phyloP scores from a whole-genome alignment of 2,888 invertebrate species.

The Mythimna albipuncta region DNA sequence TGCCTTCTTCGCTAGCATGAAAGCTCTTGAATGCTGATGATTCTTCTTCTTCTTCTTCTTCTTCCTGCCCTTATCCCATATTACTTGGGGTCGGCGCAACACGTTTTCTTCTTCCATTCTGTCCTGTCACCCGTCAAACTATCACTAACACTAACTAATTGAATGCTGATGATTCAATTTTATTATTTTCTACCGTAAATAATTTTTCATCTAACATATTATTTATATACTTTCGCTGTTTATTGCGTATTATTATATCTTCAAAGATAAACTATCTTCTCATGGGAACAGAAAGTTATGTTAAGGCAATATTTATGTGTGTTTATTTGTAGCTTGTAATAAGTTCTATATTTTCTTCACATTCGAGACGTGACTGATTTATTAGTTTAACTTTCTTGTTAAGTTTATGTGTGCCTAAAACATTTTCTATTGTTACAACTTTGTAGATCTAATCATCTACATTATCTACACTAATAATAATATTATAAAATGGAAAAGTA shows the following conservation, averaged over 20 bases:
- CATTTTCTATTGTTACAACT: slow-evolving; percentile 2
- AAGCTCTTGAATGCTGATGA: too few species aligned
- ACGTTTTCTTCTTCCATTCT: too few species aligned
- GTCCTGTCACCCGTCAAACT: too few species aligned
- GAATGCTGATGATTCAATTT: too few species aligned
- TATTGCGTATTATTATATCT: slow-evolving; percentile 18
- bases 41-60: too few species aligned
- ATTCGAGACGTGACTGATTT: slow-evolving; percentile 60
- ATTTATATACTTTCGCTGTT: slow-evolving; percentile 1
- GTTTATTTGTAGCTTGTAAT: slow-evolving; percentile 36
- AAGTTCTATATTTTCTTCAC: slow-evolving; percentile 49
- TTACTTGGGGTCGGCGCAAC: too few species aligned
- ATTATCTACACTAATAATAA: too few species aligned
- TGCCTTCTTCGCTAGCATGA: too few species aligned
- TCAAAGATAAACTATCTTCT: slow-evolving; percentile 33
- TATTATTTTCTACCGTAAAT: too few species aligned
- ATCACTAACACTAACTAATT: too few species aligned
- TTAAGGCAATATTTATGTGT: slow-evolving; percentile 34
- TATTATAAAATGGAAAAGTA: too few species aligned
- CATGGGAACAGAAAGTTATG: slow-evolving; percentile 31
- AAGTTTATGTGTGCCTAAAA: slow-evolving; percentile 15
- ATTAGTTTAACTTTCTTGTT: slow-evolving; percentile 54
- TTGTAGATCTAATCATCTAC: background rate
- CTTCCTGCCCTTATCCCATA: too few species aligned
- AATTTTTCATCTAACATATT: background rate